A percentile compares a stretch with the other conserved stretches of the same genome.
Conservation (phyloP, 2,113 vertebrate species). For the Limnothrissa miodon region DNA sequence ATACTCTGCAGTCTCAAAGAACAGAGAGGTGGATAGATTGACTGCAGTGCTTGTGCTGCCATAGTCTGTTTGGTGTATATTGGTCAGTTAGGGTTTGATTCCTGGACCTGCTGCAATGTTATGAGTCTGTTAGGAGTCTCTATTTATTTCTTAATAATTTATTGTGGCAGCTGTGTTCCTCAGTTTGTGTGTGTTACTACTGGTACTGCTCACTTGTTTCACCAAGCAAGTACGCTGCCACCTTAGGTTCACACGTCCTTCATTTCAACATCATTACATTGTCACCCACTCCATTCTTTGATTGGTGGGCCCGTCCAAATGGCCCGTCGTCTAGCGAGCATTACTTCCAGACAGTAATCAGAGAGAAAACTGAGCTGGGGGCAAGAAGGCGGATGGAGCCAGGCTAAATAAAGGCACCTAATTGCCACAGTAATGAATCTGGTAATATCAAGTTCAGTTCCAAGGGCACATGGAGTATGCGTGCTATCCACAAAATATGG, state of each 20-base stretch:
- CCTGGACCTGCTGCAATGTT: too few relatives aligned
- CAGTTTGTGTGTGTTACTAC: background rate
- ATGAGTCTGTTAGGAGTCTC: too few relatives aligned
- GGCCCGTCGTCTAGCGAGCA: background rate
- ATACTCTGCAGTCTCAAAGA: too few relatives aligned
- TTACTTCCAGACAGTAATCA: background rate
- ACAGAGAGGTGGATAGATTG: too few relatives aligned
- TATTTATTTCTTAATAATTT: background rate
- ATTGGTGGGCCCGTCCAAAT: background rate
- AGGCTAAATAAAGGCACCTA: background rate
- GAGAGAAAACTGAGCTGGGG: background rate
- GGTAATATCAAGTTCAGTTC: background rate
- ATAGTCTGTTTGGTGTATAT: too few relatives aligned
- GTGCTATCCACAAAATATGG: background rate
- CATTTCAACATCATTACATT: background rate
- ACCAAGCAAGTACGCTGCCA: too few relatives aligned
- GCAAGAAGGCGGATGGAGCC: background rate
- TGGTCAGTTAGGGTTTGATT: too few relatives aligned
- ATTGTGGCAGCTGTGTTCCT: background rate
- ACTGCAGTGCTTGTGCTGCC: too few relatives aligned
- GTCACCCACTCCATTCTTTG: background rate
- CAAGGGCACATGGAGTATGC: background rate
- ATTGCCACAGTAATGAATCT: background rate
- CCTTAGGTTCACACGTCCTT: background rate
- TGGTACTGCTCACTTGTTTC: background rate